phyloP scores from a whole-genome alignment of 2,113 vertebrate species.

The Scomber japonicus region DNA sequence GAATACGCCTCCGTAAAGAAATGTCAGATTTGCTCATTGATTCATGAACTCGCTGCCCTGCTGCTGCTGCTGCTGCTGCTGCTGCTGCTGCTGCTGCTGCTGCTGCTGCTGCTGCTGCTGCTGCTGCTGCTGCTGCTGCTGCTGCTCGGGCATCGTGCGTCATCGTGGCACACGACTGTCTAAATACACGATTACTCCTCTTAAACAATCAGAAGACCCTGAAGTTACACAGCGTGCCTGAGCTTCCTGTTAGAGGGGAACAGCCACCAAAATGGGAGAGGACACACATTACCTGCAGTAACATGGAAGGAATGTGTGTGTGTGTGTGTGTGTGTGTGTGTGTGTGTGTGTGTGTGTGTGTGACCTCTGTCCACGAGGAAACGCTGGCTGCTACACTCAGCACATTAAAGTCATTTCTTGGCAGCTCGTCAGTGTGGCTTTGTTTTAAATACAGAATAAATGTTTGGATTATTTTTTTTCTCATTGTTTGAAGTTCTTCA shows the following conservation, averaged over 20 bases:
- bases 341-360: too few relatives aligned
- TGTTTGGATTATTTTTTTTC: constrained; percentile 7
- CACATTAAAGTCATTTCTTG: neutral
- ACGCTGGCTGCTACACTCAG: neutral
- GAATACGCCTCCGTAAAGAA: too few relatives aligned
- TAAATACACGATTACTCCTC: neutral
- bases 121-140: too few relatives aligned
- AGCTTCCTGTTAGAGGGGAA: neutral
- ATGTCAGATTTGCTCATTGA: too few relatives aligned
- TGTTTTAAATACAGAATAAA: constrained; percentile 20
- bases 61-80: too few relatives aligned
- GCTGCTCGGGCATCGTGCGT: too few relatives aligned
- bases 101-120: too few relatives aligned
- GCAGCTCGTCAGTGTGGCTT: neutral
- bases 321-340: too few relatives aligned
- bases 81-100: too few relatives aligned
- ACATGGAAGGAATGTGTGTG: constrained; percentile 38
- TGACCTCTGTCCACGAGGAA: neutral
- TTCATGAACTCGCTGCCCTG: too few relatives aligned
- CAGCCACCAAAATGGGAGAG: neutral
- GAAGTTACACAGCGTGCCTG: neutral
- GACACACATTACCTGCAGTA: constrained; percentile 13
- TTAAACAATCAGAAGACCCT: neutral
- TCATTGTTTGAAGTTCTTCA: neutral
- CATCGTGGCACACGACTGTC: neutral